Percentiles rank a stretch among this genome's conserved stretches.
These are phyloP conservation scores for Aurelia sp. DNA, from an alignment of 30 jellyfish, hydroid and myxozoan genomes.

Conservation along the genomic window DNA sequence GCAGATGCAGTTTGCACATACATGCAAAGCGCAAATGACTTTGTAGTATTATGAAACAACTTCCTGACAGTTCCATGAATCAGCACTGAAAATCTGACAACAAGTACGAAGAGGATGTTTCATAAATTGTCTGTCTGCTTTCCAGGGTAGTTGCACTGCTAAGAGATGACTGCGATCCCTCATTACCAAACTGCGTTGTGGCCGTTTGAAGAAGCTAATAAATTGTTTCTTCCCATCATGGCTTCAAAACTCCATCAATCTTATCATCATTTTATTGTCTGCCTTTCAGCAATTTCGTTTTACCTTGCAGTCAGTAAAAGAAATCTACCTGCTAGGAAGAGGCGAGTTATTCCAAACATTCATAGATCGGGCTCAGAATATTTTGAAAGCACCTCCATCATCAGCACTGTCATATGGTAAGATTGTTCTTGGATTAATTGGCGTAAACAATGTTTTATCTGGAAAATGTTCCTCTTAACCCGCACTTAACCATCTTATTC, in stretches of 20 bases:
- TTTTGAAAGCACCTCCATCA: slow-evolving; percentile 92
- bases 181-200: too few species aligned
- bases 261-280: not conserved
- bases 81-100: too few species aligned
- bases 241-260: not conserved
- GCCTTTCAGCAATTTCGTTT: not conserved
- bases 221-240: not conserved
- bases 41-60: too few species aligned
- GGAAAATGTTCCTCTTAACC: not conserved
- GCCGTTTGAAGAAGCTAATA: too few species aligned
- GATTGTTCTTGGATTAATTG: not conserved
- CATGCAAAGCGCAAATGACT: too few species aligned
- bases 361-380: slow-evolving; percentile 75
- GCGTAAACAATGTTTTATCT: not conserved
- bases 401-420: slow-evolving; percentile 70
- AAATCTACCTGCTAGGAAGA: slow-evolving; percentile 89
- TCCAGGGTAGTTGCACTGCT: too few species aligned
- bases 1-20: too few species aligned
- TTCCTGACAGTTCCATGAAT: too few species aligned
- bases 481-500: too few species aligned
- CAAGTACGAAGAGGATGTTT: too few species aligned
- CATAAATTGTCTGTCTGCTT: too few species aligned
- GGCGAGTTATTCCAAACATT: slow-evolving; percentile 97
- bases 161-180: too few species aligned
- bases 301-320: slow-evolving; percentile 72